Percentiles rank a stretch among this genome's conserved stretches.
These are phyloP conservation scores for Cirrhinus molitorella DNA, from an alignment of 2,797 vertebrate species.

Conservation along the genomic window DNA sequence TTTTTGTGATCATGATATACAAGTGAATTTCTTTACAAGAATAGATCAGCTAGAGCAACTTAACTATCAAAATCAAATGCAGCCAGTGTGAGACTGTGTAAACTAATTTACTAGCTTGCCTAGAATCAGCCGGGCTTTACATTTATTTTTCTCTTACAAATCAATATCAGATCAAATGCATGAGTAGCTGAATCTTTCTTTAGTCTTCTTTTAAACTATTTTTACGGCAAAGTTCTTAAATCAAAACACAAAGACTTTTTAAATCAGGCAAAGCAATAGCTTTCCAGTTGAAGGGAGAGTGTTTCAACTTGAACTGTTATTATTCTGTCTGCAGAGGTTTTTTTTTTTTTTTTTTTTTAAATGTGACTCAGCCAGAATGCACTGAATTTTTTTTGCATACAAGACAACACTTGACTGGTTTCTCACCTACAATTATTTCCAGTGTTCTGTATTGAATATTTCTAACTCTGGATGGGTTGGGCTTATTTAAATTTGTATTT, in stretches of 20 bases:
- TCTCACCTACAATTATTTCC: conserved; percentile 14
- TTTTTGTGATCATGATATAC: conserved; percentile 10
- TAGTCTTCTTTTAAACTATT: conserved; percentile 13
- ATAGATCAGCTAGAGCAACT: not conserved
- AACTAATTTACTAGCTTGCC: not conserved
- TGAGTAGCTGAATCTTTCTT: conserved; percentile 17
- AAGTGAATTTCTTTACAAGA: not conserved
- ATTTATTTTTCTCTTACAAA: not conserved
- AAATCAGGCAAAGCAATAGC: not conserved
- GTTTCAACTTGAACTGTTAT: not conserved
- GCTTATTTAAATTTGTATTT: not conserved
- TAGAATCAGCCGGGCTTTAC: not conserved
- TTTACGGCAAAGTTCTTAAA: conserved; percentile 1
- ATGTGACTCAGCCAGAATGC: conserved; percentile 41
- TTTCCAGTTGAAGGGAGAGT: conserved; percentile 10
- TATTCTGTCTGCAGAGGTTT: not conserved
- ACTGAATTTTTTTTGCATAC: conserved; percentile 20
- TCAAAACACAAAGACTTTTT: not conserved
- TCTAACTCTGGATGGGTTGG: conserved; percentile 8
- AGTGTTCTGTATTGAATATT: not conserved
- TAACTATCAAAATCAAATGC: not conserved
- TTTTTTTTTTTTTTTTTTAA: not conserved
- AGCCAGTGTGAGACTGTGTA: not conserved
- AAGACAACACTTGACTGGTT: conserved; percentile 30
- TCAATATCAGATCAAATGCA: not conserved